Evolutionary conservation across 1,140 invertebrate genomes (phyloP).

Genomic region (Caerostris extrusa): DNA sequence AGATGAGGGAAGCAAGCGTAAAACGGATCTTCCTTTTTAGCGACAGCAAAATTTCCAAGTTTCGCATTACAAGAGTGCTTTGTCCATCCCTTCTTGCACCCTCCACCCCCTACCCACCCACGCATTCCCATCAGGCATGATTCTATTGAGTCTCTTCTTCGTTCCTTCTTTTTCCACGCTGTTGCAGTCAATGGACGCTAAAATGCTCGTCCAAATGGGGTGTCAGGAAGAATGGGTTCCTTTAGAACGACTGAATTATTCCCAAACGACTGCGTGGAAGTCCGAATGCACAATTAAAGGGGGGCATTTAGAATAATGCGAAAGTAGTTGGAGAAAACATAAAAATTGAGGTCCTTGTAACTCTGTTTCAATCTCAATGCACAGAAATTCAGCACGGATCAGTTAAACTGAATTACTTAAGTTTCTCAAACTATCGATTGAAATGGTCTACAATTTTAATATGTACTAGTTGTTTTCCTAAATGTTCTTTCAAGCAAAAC

Average conservation of each 20-base stretch:
- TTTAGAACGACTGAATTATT: not conserved
- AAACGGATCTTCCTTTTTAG: constrained; percentile 48
- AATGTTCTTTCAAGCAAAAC: too few relatives aligned
- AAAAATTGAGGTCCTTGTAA: too few relatives aligned
- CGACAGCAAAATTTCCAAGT: constrained; percentile 26
- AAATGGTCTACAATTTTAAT: too few relatives aligned
- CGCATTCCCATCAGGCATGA: not conserved
- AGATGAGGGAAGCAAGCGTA: constrained; percentile 36
- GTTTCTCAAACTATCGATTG: too few relatives aligned
- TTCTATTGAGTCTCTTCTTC: not conserved
- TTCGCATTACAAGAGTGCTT: not conserved
- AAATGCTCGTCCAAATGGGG: not conserved
- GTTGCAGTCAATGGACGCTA: not conserved
- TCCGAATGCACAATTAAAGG: not conserved
- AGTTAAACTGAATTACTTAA: too few relatives aligned
- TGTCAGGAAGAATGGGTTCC: not conserved
- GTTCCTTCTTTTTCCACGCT: not conserved
- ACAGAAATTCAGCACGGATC: too few relatives aligned
- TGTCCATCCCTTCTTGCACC: not conserved
- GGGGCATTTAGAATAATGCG: not conserved
- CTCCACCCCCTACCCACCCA: not conserved
- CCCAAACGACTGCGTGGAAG: not conserved
- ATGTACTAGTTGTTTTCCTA: too few relatives aligned
- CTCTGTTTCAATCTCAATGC: too few relatives aligned
- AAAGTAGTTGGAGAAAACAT: not conserved